phyloP scores from a whole-genome alignment of 64 coral and sea anemone species.

The Cladopsammia gracilis region DNA sequence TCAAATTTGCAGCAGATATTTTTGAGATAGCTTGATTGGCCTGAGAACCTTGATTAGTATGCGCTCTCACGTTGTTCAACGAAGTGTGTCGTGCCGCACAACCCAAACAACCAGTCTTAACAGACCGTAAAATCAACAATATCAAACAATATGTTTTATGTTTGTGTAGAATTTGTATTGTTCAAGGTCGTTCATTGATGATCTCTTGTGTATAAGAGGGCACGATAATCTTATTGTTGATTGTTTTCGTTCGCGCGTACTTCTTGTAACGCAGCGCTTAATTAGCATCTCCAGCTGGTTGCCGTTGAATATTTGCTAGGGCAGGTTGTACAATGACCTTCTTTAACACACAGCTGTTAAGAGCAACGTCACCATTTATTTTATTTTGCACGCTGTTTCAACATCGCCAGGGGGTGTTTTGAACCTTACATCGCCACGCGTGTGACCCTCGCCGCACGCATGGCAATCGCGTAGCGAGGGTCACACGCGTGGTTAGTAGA shows the following conservation, averaged over 20 bases:
- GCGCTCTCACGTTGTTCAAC: constrained; percentile 53
- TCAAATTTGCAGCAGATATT: background rate
- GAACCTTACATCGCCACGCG: background rate
- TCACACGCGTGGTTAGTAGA: background rate
- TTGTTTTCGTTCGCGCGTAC: background rate
- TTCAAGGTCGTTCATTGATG: constrained; percentile 1
- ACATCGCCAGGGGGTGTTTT: background rate
- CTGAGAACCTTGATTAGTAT: constrained; percentile 49
- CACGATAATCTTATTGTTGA: constrained; percentile 15
- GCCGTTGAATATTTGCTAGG: background rate
- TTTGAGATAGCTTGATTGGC: background rate
- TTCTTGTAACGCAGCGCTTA: background rate
- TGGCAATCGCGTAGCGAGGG: background rate
- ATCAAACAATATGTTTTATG: constrained; percentile 1
- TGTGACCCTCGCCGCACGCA: background rate
- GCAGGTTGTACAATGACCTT: background rate
- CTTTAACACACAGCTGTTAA: too few species aligned
- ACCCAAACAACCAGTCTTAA: background rate
- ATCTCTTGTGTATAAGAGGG: background rate
- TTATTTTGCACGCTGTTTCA: background rate
- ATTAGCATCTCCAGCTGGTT: background rate
- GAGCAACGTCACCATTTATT: background rate
- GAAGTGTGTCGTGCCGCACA: background rate
- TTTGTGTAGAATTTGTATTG: constrained; percentile 28
- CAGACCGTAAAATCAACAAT: constrained; percentile 59